These are phyloP conservation scores for Lepidurus packardi DNA, from an alignment of 1,140 invertebrate species.

Conservation along the genomic window DNA sequence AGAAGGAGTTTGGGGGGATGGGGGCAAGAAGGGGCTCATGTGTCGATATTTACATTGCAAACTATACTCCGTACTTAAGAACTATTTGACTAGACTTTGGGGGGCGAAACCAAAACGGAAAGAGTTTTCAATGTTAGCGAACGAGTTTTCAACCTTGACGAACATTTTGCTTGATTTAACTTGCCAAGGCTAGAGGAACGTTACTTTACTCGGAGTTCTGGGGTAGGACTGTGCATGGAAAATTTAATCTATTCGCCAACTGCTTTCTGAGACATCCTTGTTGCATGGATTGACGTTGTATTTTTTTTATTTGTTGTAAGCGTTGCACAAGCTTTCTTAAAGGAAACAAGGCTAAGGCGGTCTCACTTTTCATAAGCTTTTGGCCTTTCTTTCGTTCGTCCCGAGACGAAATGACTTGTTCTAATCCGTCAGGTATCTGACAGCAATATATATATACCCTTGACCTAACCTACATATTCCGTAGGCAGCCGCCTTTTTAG, in stretches of 20 bases:
- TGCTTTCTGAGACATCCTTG: neutral
- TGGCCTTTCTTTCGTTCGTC: neutral
- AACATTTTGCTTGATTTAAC: neutral
- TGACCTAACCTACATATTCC: neutral
- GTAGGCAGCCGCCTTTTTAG: neutral
- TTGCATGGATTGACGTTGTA: neutral
- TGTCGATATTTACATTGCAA: conserved; percentile 3
- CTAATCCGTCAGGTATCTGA: neutral
- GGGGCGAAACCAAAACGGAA: neutral
- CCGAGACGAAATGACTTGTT: neutral
- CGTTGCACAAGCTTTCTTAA: neutral
- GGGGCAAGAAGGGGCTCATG: neutral
- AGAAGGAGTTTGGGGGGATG: neutral
- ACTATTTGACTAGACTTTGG: neutral
- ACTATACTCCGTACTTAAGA: neutral
- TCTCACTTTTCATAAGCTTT: neutral
- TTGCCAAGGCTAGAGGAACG: neutral
- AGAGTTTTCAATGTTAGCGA: neutral
- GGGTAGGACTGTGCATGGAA: neutral
- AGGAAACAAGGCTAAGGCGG: neutral
- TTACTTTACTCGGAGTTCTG: neutral
- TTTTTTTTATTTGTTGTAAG: neutral
- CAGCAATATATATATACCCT: neutral
- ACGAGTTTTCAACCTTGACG: neutral
- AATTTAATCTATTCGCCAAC: conserved; percentile 2